These are phyloP conservation scores for Telmatochromis sp. DNA, from an alignment of 2,113 vertebrate genomes.

Conservation along the genomic window DNA sequence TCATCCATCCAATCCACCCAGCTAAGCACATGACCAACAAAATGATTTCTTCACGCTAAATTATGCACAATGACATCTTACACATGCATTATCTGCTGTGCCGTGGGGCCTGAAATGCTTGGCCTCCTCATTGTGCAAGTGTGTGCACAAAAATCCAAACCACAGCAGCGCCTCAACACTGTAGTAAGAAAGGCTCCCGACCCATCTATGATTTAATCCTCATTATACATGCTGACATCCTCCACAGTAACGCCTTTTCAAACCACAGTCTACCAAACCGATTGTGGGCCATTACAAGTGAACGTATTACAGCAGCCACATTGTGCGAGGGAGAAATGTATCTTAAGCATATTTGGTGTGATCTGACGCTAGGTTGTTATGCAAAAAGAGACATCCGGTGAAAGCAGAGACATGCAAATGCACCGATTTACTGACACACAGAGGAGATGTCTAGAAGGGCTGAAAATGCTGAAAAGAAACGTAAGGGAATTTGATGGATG, in stretches of 20 bases:
- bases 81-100: background rate
- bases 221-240: conserved; percentile 31
- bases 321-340: conserved; percentile 27
- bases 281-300: conserved; percentile 36
- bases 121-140: background rate
- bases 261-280: conserved; percentile 16
- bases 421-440: background rate
- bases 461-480: background rate
- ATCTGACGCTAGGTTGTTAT: background rate
- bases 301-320: conserved; percentile 11
- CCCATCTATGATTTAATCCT: conserved; percentile 50
- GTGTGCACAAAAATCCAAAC: conserved; percentile 2
- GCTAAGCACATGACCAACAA: background rate
- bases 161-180: background rate
- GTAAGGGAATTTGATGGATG: conserved; percentile 6
- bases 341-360: conserved; percentile 38
- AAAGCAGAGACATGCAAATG: conserved; percentile 19
- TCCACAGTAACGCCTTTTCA: background rate
- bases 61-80: conserved; percentile 38
- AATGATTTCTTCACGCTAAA: conserved; percentile 11
- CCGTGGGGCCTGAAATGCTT: background rate
- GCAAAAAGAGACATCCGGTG: background rate
- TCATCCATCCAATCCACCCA: background rate
- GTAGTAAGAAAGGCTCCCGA: background rate
- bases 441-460: background rate